phyloP scores from a whole-genome alignment of 2,113 vertebrate genomes.

The Triplophysa siluroides region DNA sequence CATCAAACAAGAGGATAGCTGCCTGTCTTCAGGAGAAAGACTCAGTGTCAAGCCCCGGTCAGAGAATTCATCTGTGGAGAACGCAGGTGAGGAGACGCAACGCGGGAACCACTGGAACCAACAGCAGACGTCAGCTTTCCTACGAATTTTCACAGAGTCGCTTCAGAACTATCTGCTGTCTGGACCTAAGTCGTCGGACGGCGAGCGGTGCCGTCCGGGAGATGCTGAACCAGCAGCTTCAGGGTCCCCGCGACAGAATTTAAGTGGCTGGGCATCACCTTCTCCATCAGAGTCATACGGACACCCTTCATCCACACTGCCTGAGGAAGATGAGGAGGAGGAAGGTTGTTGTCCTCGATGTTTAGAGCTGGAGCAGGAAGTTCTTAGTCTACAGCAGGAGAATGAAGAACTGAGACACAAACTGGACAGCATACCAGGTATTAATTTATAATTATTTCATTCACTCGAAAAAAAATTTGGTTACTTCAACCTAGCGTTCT shows the following conservation, averaged over 20 bases:
- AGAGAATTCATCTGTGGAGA: slow-evolving; percentile 80
- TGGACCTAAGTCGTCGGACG: slow-evolving; percentile 73
- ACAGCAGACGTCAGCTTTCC: slow-evolving; percentile 91
- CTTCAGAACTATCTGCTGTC: slow-evolving; percentile 92
- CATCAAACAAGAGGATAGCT: slow-evolving; percentile 88
- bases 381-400: slow-evolving; percentile 95
- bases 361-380: slow-evolving; percentile 95
- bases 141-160: slow-evolving; percentile 96
- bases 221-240: slow-evolving; percentile 84
- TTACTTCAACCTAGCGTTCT: too few species aligned
- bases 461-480: too few species aligned
- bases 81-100: slow-evolving; percentile 82
- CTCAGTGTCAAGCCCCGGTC: slow-evolving; percentile 77
- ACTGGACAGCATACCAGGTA: slow-evolving; percentile 94
- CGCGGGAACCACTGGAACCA: slow-evolving; percentile 81
- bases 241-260: slow-evolving; percentile 82
- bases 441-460: too few species aligned
- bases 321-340: slow-evolving; percentile 89
- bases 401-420: slow-evolving; percentile 95
- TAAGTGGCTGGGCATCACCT: slow-evolving; percentile 94
- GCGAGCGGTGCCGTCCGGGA: slow-evolving; percentile 78
- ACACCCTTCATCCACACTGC: slow-evolving; percentile 94
- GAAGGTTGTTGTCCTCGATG: slow-evolving; percentile 95
- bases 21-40: slow-evolving; percentile 66
- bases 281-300: slow-evolving; percentile 94